A percentile compares a stretch with the other conserved stretches of the same genome.
Evolutionary conservation across 2,888 invertebrate species (phyloP).

Genomic region (Eilema sororculum): DNA sequence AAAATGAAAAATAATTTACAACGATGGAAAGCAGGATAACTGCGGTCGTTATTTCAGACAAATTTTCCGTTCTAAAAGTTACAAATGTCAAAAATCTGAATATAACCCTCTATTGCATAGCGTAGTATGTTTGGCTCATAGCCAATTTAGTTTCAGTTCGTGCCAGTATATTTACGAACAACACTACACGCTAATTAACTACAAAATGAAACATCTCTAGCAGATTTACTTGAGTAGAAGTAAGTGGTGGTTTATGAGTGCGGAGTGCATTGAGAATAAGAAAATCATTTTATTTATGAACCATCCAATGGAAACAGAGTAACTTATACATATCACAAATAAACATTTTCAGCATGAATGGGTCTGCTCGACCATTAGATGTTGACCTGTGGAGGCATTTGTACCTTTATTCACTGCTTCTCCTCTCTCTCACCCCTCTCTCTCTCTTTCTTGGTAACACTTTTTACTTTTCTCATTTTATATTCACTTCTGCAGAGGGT

Average conservation of each 20-base stretch:
- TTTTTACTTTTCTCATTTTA: too few relatives aligned
- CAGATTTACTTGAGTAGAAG: not conserved
- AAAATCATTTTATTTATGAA: too few relatives aligned
- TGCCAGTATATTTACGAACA: not conserved
- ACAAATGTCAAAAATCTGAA: not conserved
- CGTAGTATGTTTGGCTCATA: conserved; percentile 2
- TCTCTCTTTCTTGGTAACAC: too few relatives aligned
- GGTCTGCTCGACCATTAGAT: too few relatives aligned
- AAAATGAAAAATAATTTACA: not conserved
- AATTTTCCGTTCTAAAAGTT: not conserved
- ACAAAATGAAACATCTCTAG: not conserved
- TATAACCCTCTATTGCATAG: not conserved
- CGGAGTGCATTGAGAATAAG: too few relatives aligned
- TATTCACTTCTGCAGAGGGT: too few relatives aligned
- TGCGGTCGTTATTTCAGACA: not conserved
- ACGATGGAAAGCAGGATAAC: not conserved
- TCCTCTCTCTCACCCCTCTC: too few relatives aligned
- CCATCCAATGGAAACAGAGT: too few relatives aligned
- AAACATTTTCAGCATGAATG: too few relatives aligned
- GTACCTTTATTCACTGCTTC: too few relatives aligned
- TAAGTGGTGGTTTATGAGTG: not conserved
- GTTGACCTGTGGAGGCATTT: too few relatives aligned
- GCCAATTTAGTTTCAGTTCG: not conserved
- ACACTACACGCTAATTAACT: not conserved
- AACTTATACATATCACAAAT: too few relatives aligned